Evolutionary conservation across 2,888 invertebrate species (phyloP).

Genomic region (Opisthograptis luteolata): DNA sequence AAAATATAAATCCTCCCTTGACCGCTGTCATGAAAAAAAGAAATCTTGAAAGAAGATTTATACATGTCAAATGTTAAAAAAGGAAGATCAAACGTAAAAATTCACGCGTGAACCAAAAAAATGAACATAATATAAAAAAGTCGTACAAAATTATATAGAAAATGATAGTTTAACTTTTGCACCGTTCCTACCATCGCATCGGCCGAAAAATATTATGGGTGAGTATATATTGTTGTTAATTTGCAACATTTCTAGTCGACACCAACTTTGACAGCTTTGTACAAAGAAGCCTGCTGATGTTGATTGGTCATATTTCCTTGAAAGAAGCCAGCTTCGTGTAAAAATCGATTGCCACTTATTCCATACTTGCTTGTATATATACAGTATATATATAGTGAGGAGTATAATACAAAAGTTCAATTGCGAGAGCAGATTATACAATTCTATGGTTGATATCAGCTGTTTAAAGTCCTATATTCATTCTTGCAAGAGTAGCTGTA

Average conservation of each 20-base stretch:
- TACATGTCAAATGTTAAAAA: slow-evolving; percentile 67
- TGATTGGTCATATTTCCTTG: slow-evolving; percentile 38
- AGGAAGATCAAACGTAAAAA: slow-evolving; percentile 69
- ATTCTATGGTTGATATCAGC: slow-evolving; percentile 1
- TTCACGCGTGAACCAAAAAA: slow-evolving; percentile 49
- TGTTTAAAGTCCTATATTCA: no score
- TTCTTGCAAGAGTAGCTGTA: no score
- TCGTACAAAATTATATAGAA: slow-evolving; percentile 41
- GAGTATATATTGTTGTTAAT: slow-evolving; percentile 40
- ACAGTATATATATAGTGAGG: slow-evolving; percentile 33
- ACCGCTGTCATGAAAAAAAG: slow-evolving; percentile 18
- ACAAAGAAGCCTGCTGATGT: slow-evolving; percentile 67
- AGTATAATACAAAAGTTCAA: slow-evolving; percentile 68
- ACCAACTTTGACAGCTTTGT: slow-evolving; percentile 70
- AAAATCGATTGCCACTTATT: slow-evolving; percentile 61
- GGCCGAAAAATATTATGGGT: slow-evolving; percentile 63
- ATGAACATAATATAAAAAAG: slow-evolving; percentile 39
- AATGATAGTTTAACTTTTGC: slow-evolving; percentile 38
- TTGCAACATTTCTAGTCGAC: slow-evolving; percentile 38
- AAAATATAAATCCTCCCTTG: slow-evolving; percentile 8
- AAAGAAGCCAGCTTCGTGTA: slow-evolving; percentile 60
- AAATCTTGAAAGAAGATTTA: slow-evolving; percentile 45
- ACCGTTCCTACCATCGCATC: slow-evolving; percentile 23
- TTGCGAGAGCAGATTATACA: slow-evolving; percentile 37
- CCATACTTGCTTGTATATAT: slow-evolving; percentile 13